phyloP scores from a whole-genome alignment of 2,113 vertebrate genomes.

The Heloderma charlesbogerti region DNA sequence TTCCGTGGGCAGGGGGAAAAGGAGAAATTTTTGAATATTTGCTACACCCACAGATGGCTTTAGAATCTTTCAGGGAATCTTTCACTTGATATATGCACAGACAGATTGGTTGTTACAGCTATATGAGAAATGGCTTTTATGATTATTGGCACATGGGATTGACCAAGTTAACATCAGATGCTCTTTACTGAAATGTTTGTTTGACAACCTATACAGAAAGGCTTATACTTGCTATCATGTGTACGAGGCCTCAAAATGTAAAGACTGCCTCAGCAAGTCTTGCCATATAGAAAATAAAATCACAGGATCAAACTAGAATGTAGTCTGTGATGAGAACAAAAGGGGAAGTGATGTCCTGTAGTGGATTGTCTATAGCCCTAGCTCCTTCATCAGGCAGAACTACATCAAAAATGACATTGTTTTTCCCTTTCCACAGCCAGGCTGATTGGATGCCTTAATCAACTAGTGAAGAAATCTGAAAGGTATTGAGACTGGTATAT shows the following conservation, averaged over 20 bases:
- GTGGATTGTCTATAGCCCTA: too few species aligned
- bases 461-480: not conserved
- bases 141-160: not conserved
- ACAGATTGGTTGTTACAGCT: not conserved
- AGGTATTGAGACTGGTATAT: not conserved
- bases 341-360: too few species aligned
- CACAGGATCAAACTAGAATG: too few species aligned
- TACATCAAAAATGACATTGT: too few species aligned
- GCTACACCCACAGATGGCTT: not conserved
- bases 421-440: not conserved
- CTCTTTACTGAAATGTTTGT: not conserved
- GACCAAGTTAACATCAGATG: not conserved
- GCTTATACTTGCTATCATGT: not conserved
- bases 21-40: not conserved
- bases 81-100: not conserved
- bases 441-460: not conserved
- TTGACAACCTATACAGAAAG: not conserved
- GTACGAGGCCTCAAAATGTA: not conserved
- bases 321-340: too few species aligned
- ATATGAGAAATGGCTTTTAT: not conserved
- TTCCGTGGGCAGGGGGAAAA: too few species aligned
- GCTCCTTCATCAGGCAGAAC: too few species aligned
- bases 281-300: not conserved
- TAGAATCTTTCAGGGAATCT: not conserved
- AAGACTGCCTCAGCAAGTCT: not conserved